Conservation (phyloP, 2,888 invertebrate genomes). For the Germaria angustata region DNA sequence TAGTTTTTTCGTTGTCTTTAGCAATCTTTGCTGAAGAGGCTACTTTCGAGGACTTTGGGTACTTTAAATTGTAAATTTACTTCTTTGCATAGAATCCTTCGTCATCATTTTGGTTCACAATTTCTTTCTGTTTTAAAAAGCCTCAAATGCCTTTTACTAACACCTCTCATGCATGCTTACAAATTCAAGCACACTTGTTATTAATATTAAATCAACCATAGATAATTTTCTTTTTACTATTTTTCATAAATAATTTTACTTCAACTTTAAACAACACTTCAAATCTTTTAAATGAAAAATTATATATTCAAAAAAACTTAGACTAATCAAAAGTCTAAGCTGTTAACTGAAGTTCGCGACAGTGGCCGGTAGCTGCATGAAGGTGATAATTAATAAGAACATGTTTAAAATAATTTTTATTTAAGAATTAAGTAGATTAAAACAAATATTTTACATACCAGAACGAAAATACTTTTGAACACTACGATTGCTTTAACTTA, state of each 20-base stretch:
- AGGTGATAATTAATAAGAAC: background rate
- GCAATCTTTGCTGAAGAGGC: no score
- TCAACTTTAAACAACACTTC: background rate
- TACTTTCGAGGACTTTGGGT: no score
- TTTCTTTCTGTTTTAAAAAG: no score
- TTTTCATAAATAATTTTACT: background rate
- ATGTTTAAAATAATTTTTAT: conserved; percentile 2
- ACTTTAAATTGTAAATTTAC: no score
- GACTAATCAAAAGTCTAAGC: background rate
- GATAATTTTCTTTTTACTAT: conserved; percentile 8
- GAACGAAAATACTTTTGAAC: background rate
- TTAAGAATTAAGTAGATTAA: background rate
- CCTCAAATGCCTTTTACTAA: no score
- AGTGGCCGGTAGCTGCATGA: background rate
- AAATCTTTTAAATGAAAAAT: background rate
- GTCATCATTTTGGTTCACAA: no score
- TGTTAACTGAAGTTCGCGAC: background rate
- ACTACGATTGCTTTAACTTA: background rate
- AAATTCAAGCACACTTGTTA: no score
- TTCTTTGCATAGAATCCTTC: no score
- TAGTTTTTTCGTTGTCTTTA: no score
- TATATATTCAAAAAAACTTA: background rate
- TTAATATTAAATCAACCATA: no score
- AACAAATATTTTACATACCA: background rate
- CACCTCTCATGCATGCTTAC: no score